These are phyloP conservation scores for Chloropsis hardwickii DNA, from an alignment of 2,113 vertebrate species.

Conservation along the genomic window DNA sequence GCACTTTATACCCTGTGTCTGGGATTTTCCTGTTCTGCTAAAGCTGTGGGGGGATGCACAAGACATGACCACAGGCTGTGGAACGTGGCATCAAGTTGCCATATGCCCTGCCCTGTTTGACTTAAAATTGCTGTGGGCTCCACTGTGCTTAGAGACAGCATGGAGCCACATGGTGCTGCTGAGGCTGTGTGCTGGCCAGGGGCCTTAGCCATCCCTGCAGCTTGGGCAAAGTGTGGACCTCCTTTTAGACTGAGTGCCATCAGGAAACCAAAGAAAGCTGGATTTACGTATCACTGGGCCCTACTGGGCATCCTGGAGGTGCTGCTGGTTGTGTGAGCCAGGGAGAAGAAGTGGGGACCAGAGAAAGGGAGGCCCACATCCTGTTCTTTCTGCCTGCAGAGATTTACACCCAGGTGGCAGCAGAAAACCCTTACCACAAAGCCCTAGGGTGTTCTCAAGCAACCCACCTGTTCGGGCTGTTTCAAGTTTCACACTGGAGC, in stretches of 20 bases:
- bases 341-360: neutral
- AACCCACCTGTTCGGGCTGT: neutral
- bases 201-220: neutral
- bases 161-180: neutral
- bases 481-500: neutral
- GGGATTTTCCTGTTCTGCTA: neutral
- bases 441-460: neutral
- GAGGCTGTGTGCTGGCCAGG: neutral
- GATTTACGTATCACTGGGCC: rapidly evolving
- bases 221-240: neutral
- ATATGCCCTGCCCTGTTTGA: neutral
- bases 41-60: neutral
- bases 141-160: neutral
- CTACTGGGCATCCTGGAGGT: neutral
- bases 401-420: neutral
- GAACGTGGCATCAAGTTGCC: neutral
- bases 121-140: neutral
- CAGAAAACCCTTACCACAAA: neutral
- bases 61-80: neutral
- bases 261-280: neutral
- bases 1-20: neutral
- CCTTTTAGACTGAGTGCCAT: neutral
- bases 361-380: neutral
- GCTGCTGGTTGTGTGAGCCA: neutral
- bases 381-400: neutral